Evolutionary conservation across 2,797 vertebrate species (phyloP), one percentile per base, ranked within the genome.

Genomic region (Strix occidentalis): DNA sequence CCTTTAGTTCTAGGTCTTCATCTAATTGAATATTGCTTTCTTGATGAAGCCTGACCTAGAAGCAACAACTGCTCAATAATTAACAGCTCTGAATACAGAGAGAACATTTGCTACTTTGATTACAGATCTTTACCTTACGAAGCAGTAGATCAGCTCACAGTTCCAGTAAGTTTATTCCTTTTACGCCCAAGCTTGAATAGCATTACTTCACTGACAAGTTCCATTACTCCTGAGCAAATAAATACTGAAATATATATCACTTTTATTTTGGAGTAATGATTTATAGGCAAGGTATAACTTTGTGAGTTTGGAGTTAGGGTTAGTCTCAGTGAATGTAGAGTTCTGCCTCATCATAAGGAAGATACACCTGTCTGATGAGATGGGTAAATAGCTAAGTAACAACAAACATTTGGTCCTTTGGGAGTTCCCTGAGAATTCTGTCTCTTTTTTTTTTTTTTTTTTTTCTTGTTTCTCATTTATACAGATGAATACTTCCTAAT

Each of bases 271-370:
- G 15, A 66, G 14, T 45, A 66, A 63, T 37, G 25, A n/a, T 53
- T 90, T 61, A 31, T 24, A 50, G 14, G 24, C 18, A 69, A 78
- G 13, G 21, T 79, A 68, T 17, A 74, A 9, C 6, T 71, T 54
- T 97, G 45, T 61, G 95, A 96, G 21, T 89, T n/a, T 77, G 90
- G 77, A 56, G 33, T 97, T 97, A 97, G 78, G 16, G 11, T 45
- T 57, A 81, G 33, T 29, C 43, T 64, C 79, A 70, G 31, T 65
- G 83, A 90, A 41, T 1, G 10, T 18, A 66, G 50, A 84, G 54
- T 48, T 79, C 69, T 98, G 96, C 97, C 95, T 41, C 81, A 95
- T 98, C 96, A 95, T 97, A 96, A 96, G 93, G 77, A 97, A 98
- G 96, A 97, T 97, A 97, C 39, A 35, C 58, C 87, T 97, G 95